These are phyloP conservation scores for Phalacrocorax brasilianus DNA, from an alignment of 2,113 vertebrate species.

Conservation along the genomic window DNA sequence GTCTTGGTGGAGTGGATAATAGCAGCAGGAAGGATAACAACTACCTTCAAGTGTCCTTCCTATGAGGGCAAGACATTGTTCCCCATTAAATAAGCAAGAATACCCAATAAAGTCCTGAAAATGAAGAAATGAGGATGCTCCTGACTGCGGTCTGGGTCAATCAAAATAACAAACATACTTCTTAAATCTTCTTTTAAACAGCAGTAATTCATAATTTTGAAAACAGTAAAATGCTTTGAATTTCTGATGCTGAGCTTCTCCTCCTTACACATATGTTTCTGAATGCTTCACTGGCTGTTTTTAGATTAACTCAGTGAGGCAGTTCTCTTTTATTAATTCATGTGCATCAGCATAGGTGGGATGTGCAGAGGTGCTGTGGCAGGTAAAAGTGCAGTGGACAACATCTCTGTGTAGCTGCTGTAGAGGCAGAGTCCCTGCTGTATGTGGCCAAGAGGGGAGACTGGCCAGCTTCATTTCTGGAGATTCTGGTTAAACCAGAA, in stretches of 20 bases:
- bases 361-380: not conserved
- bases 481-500: not conserved
- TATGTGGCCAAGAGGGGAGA: not conserved
- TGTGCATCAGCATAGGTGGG: not conserved
- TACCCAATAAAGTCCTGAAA: not conserved
- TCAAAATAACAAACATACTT: not conserved
- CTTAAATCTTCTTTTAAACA: not conserved
- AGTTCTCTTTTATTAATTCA: not conserved
- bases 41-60: not conserved
- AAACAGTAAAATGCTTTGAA: not conserved
- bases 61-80: not conserved
- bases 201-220: not conserved
- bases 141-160: not conserved
- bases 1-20: not conserved
- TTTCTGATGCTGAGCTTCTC: not conserved
- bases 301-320: not conserved
- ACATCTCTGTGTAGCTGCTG: not conserved
- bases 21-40: not conserved
- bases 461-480: not conserved
- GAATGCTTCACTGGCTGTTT: not conserved
- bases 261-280: accelerated
- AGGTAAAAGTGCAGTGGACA: not conserved
- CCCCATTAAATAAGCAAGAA: not conserved
- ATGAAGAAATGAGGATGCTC: not conserved
- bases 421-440: not conserved